These are phyloP conservation scores for Patella caerulea DNA, from an alignment of 2,888 invertebrate species.

Conservation along the genomic window DNA sequence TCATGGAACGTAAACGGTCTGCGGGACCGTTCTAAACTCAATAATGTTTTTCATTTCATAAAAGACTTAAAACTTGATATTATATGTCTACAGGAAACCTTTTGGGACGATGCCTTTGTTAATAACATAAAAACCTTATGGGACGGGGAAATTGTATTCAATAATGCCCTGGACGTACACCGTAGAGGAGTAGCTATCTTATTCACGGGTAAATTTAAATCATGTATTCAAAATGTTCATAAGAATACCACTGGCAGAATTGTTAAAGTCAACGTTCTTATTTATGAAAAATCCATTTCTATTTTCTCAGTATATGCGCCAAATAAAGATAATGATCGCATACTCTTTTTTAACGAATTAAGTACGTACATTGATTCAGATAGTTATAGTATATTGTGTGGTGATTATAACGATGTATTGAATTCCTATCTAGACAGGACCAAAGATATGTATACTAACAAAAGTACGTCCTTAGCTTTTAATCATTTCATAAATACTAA, in stretches of 20 bases:
- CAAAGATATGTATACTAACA: background rate
- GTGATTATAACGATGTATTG: background rate
- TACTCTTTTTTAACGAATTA: conserved; percentile 7
- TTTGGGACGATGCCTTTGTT: conserved; percentile 7
- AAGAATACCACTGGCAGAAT: conserved; percentile 14
- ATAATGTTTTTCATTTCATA: background rate
- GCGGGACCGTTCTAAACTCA: background rate
- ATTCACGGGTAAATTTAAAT: background rate
- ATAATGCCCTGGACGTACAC: background rate
- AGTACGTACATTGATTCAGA: background rate
- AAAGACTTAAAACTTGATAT: background rate
- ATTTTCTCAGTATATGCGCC: conserved; percentile 24
- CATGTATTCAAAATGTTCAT: background rate
- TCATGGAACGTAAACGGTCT: background rate
- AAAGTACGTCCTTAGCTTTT: background rate
- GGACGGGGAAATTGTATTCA: conserved; percentile 6
- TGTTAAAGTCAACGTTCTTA: conserved; percentile 12
- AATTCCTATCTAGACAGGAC: background rate
- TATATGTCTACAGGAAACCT: conserved; percentile 16
- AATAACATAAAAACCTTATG: background rate
- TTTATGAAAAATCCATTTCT: conserved; percentile 11
- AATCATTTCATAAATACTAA: background rate
- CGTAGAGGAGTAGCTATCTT: conserved; percentile 19
- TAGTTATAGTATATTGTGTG: background rate
- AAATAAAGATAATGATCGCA: conserved; percentile 13